A percentile compares a stretch with the other conserved stretches of the same genome.
phyloP scores from a whole-genome alignment of 2,797 vertebrate species.

The Hemibagrus guttatus region DNA sequence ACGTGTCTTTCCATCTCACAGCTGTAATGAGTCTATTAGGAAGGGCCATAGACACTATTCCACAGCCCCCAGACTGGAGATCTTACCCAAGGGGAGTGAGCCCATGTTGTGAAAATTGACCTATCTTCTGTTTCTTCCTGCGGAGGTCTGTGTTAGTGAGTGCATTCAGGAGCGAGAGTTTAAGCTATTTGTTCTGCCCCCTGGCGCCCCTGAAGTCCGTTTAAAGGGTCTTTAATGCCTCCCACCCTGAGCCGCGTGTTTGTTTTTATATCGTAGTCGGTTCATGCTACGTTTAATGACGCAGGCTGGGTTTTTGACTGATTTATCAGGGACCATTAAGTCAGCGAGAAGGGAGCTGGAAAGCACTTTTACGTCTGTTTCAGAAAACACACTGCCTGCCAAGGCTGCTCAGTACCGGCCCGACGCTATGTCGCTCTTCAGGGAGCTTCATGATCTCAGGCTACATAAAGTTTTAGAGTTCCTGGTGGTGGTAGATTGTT shows the following conservation, averaged over 20 bases:
- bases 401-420: slow-evolving; percentile 47
- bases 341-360: slow-evolving; percentile 57
- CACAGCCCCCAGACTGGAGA: slow-evolving; percentile 27
- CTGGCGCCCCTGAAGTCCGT: slow-evolving; percentile 54
- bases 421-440: slow-evolving; percentile 45
- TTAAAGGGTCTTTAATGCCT: slow-evolving; percentile 57
- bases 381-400: slow-evolving; percentile 54
- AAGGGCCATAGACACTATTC: slow-evolving; percentile 20
- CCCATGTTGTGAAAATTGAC: slow-evolving; percentile 58
- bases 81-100: slow-evolving; percentile 48
- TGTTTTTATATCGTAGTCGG: slow-evolving; percentile 58
- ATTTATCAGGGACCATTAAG: slow-evolving; percentile 65
- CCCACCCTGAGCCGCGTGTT: slow-evolving; percentile 51
- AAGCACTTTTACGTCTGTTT: slow-evolving; percentile 58
- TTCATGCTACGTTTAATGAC: slow-evolving; percentile 62
- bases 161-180: slow-evolving; percentile 43
- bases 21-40: slow-evolving; percentile 49
- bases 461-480: slow-evolving; percentile 59
- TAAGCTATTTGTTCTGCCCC: slow-evolving; percentile 56
- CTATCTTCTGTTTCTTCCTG: slow-evolving; percentile 47
- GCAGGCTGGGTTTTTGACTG: slow-evolving; percentile 59
- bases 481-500: slow-evolving; percentile 51
- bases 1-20: slow-evolving; percentile 21
- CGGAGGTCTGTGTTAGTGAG: slow-evolving; percentile 48
- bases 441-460: slow-evolving; percentile 48